Base-by-base conservation (phyloP, 2,797 vertebrate species). In the Zalophus californianus region DNA sequence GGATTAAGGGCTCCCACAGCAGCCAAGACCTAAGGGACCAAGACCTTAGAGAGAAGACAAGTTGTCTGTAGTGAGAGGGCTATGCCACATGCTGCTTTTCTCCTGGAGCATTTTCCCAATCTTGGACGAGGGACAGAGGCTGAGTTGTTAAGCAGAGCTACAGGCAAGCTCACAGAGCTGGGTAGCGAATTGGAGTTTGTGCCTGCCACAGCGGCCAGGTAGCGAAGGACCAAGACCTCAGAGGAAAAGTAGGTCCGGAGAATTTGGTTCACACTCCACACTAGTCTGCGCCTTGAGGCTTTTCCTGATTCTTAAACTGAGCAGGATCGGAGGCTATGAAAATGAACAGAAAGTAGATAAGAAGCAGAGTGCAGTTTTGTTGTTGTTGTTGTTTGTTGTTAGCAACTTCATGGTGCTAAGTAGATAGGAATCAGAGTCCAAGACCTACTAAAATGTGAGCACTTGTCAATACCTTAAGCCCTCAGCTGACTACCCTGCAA, bases 351-450 rank as follows among this genome's bases (percentile, higher is more conserved):
- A 83, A 94, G 56, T n/a, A 86, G 64, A 32, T 52, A 13, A 35
- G 60, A 89, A 35, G n/a, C n/a, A 52, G 50, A 91, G 14, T 41
- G 29, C 64, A 50, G 18, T 32, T 54, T 73, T 58, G 44, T 38
- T 75, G 20, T 32, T 32, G 41, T 48, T 21, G 16, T 68, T 32
- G n/a, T 18, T 62, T 78, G 44, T 32, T 32, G 15, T 78, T 72
- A 38, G 12, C 73, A 77, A 41, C 68, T 82, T 91, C 32, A 41
- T 48, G 29, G 35, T 86, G 52, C 66, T 92, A 79, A 79, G 48
- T n/a, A 75, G 52, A 52, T 92, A 84, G 94, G 94, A 87, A 73
- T 16, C 58, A 50, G 41, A 93, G 44, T 52, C 56, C 5, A 83
- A 82, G 72, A 77, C 38, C 38, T 86, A 38, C 44, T 58, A 58